Conservation (phyloP, 53 echinoderm and acorn worm genomes). For the Astropecten irregularis region DNA sequence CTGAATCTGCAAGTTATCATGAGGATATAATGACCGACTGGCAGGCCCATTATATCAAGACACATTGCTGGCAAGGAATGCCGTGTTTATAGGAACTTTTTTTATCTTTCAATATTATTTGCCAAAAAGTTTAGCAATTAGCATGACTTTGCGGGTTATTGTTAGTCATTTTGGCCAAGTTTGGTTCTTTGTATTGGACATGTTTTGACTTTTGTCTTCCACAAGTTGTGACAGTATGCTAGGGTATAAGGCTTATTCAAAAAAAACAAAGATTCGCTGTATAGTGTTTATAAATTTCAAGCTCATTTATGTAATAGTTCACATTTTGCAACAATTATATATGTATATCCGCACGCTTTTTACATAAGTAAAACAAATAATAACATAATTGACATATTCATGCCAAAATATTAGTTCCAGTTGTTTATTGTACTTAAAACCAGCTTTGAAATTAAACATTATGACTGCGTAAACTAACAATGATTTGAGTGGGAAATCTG, state of each 20-base stretch:
- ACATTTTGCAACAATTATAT: constrained; percentile 29
- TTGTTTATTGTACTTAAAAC: too few relatives aligned
- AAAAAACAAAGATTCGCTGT: neutral
- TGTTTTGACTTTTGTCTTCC: constrained; percentile 23
- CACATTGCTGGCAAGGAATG: too few relatives aligned
- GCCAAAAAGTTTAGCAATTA: too few relatives aligned
- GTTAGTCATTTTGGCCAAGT: neutral
- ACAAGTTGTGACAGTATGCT: constrained; percentile 4
- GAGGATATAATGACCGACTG: too few relatives aligned
- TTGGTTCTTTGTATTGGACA: neutral
- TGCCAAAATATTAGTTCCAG: constrained; percentile 7
- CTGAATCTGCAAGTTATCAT: too few relatives aligned
- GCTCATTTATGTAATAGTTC: constrained; percentile 3
- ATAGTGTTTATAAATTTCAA: constrained; percentile 11
- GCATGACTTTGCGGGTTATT: neutral
- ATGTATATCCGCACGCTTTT: constrained; percentile 53
- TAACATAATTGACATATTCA: constrained; percentile 11
- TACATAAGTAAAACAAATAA: neutral
- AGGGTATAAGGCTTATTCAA: constrained; percentile 7
- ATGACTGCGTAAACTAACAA: too few relatives aligned
- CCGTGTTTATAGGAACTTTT: too few relatives aligned
- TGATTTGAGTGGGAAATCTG: too few relatives aligned
- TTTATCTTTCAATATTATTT: too few relatives aligned
- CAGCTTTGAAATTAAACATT: too few relatives aligned
- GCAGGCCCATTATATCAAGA: too few relatives aligned